Evolutionary conservation across 2,888 invertebrate species (phyloP).

Genomic region (Ceratothoa steindachneri): DNA sequence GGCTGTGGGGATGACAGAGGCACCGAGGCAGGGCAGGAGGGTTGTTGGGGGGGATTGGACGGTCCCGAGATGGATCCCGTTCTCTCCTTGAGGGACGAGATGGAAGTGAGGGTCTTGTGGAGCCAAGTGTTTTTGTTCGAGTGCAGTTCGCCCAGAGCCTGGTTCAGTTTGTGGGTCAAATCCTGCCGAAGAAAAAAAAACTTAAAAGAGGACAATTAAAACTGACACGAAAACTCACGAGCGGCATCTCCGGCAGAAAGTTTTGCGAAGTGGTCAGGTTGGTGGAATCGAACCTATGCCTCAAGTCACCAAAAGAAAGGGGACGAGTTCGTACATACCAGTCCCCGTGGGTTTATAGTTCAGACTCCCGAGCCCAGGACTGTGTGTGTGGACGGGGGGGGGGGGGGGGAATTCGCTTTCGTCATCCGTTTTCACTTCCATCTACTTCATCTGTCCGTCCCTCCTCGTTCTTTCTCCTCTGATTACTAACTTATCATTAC

Average conservation of each 20-base stretch:
- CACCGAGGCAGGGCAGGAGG: not conserved
- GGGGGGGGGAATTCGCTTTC: not conserved
- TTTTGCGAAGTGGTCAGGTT: too few relatives aligned
- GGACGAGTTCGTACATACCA: too few relatives aligned
- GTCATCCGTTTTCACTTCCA: not conserved
- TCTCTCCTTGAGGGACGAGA: conserved; percentile 53
- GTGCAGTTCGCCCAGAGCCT: conserved; percentile 73
- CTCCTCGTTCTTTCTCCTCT: too few relatives aligned
- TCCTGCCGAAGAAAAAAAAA: conserved; percentile 62
- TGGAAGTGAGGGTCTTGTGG: conserved; percentile 75
- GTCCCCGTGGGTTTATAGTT: too few relatives aligned
- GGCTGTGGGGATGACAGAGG: not conserved
- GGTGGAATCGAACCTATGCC: too few relatives aligned
- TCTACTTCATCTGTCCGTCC: not conserved
- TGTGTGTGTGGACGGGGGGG: not conserved
- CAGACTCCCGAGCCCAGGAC: too few relatives aligned
- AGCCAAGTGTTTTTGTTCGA: conserved; percentile 75
- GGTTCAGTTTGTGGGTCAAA: conserved; percentile 80
- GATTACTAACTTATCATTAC: too few relatives aligned
- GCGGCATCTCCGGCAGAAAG: too few relatives aligned
- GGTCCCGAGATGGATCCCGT: conserved; percentile 16
- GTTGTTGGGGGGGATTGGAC: not conserved
- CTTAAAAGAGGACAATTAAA: too few relatives aligned
- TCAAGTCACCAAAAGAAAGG: too few relatives aligned
- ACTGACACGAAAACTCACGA: too few relatives aligned